Evolutionary conservation across 2,797 vertebrate genomes (phyloP).

Genomic region (Calcarius lapponicus): DNA sequence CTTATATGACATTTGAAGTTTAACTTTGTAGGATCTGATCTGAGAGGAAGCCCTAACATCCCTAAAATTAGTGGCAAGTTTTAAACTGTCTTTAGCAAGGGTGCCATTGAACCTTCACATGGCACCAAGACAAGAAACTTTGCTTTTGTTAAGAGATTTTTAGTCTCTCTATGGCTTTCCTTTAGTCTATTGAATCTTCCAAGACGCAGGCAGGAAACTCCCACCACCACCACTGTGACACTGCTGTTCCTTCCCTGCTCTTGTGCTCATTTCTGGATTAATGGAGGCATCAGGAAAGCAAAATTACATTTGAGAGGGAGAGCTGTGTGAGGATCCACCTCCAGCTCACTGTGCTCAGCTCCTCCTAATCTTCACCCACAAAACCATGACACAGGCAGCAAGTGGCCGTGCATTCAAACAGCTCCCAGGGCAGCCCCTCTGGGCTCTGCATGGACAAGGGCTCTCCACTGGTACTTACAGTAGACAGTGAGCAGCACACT

Average conservation of each 20-base stretch:
- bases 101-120: background rate
- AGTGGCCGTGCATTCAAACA: background rate
- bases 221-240: background rate
- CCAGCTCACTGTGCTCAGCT: background rate
- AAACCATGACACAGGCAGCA: background rate
- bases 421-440: background rate
- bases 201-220: background rate
- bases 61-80: background rate
- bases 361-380: background rate
- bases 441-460: background rate
- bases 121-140: background rate
- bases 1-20: background rate
- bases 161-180: background rate
- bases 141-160: background rate
- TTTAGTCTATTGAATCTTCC: background rate
- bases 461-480: conserved; percentile 82
- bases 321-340: background rate
- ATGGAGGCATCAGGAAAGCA: background rate
- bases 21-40: background rate
- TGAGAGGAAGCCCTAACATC: background rate
- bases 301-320: background rate
- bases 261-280: background rate
- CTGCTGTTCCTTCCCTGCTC: background rate
- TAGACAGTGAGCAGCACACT: conserved; percentile 93
- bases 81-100: background rate